Conservation (phyloP, 1,140 invertebrate species). For the Dinoponera quadriceps region DNA sequence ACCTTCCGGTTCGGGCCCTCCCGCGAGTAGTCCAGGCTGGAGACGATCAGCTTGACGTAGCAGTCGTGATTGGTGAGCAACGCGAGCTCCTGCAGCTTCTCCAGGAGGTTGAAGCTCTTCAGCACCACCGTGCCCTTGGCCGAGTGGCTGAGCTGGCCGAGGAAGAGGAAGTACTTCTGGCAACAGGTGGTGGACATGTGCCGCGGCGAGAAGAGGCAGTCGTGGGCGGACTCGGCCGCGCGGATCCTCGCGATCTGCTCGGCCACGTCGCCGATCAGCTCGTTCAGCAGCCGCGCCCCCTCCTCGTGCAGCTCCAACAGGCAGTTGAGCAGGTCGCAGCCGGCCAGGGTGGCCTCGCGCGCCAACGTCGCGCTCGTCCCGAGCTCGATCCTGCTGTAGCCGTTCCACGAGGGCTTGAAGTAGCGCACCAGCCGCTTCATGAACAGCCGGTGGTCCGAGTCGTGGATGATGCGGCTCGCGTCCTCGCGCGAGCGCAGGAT, state of each 20-base stretch:
- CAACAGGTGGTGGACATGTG: slow-evolving; percentile 95
- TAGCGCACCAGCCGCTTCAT: slow-evolving; percentile 93
- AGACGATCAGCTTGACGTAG: slow-evolving; percentile 96
- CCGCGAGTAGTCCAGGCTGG: slow-evolving; percentile 94
- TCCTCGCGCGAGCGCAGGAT: slow-evolving; percentile 85
- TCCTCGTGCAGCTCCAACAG: slow-evolving; percentile 87
- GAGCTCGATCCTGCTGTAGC: slow-evolving; percentile 91
- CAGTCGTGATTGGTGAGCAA: slow-evolving; percentile 94
- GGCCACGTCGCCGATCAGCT: slow-evolving; percentile 93
- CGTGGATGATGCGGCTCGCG: slow-evolving; percentile 80
- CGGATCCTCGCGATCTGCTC: slow-evolving; percentile 91
- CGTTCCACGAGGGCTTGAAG: slow-evolving; percentile 94
- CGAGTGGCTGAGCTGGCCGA: slow-evolving; percentile 94
- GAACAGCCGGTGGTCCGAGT: slow-evolving; percentile 92
- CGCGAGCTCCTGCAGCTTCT: slow-evolving; percentile 92
- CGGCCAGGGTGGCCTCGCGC: slow-evolving; percentile 89
- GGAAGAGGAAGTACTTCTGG: slow-evolving; percentile 97
- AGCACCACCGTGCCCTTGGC: slow-evolving; percentile 90
- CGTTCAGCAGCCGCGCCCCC: slow-evolving; percentile 89
- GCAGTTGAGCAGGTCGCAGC: slow-evolving; percentile 92
- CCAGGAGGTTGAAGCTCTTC: slow-evolving; percentile 92
- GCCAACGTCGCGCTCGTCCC: slow-evolving; percentile 86
- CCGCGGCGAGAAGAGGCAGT: slow-evolving; percentile 95
- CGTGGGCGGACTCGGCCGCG: slow-evolving; percentile 91
- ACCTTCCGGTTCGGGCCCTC: slow-evolving; percentile 84